Base-by-base conservation (phyloP, 2,113 vertebrate genomes). In the Pangasianodon gigas region DNA sequence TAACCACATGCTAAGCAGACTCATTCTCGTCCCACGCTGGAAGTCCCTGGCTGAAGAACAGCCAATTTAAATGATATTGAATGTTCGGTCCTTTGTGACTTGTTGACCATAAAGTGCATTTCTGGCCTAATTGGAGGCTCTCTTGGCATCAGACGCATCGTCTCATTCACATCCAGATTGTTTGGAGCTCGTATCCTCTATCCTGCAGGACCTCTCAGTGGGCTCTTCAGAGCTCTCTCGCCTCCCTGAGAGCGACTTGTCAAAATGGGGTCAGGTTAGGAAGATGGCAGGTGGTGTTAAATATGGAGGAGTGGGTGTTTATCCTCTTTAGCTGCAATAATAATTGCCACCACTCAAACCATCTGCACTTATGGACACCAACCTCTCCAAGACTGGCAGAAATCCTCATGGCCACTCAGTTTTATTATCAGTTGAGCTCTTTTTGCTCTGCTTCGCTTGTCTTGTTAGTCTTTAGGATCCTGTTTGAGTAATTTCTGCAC, bases 311-410 rank as follows among this genome's bases (percentile, higher is more conserved):
- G 91, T 90, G 87, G 90, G 74, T 91, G 69, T 94, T 94, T 94
- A 94, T 92, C 93, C 95, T 91, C 94, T 96, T 84, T 79, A 93
- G 90, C 89, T 91, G 93, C 93, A 93, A 94, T 94, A 93, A 94
- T 95, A 95, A 95, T 93, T 91, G 92, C 89, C 60, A 87, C 92
- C 93, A 80, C 16, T 94, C 91, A 87, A 90, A 89, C 69, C 81
- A 51, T 48, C 89, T 93, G 93, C 89, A 90, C 90, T 91, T 29
- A 85, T 93, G 89, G 90, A 95, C 92, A 92, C 88, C 69, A 83
- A 65, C 87, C 60, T 88, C 82, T 71, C 60, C 29, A 90, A 60
- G 46, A 92, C 82, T 80, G 89, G 32, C 29, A 1, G 87, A 95
- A 92, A 91, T 91, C 89, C 86, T 93, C 44, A 87, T 90, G 88